Base-by-base conservation (phyloP, 1,140 invertebrate species). In the Drosophila nannoptera region DNA sequence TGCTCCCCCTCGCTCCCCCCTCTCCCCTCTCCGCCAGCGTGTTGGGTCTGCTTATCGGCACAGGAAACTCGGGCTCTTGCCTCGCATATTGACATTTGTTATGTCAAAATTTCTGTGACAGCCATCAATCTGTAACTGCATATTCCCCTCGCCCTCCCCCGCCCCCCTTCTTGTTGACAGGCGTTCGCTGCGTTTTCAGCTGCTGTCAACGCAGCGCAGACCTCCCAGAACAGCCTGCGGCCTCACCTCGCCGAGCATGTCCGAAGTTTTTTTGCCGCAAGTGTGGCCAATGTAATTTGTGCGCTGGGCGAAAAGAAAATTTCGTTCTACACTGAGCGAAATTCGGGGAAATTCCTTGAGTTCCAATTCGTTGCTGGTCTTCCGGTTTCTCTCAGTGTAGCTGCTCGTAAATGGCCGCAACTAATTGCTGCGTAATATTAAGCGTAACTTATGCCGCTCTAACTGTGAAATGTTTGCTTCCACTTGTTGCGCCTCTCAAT, bases 61-160 rank as follows among this genome's bases (percentile, higher is more conserved):
- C 54, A 62, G 71, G 73, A 73, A 71, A 70, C 50, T 42, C 55
- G 29, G 22, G 40, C 45, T 42, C 53, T 54, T 46, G 67, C 60
- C 53, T 50, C 62, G 55, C 73, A 70, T 22, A 22, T 45, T 76
- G 80, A 86, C 73, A 81, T 86, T 84, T 86, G 81, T 86, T 84
- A 81, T 86, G 81, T 84, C 81, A 84, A 62, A 86, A 73, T 80
- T 75, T 60, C 55, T 65, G 65, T 81, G 81, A 84, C 81, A 84
- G 81, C 81, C 82, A 84, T 84, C 81, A 86, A 84, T 84, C 80
- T 49, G 22, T 22, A n/a, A 11, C 12, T 46, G 36, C n/a, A n/a
- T 58, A 22, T 43, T 53, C 48, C 22, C n/a, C 22, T 6, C n/a
- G 50, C 40, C 46, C 54, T 58, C 75, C 60, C 61, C 60, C 49